These are phyloP conservation scores for Trachelus troglodyta DNA, from an alignment of 2,888 invertebrate genomes.

Conservation along the genomic window DNA sequence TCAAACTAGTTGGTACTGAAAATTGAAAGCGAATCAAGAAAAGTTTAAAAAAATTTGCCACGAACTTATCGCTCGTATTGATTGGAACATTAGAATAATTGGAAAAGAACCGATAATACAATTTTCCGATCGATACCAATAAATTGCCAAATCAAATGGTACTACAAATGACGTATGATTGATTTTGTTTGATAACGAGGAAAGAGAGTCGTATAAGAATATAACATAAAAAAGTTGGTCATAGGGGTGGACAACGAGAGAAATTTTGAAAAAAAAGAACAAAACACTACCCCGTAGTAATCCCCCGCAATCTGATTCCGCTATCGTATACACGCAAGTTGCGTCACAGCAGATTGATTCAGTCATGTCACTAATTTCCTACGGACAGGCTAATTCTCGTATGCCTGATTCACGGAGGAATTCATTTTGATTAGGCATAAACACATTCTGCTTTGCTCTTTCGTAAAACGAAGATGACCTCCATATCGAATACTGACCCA, in stretches of 20 bases:
- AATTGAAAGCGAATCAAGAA: neutral
- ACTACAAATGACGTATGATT: constrained; percentile 1
- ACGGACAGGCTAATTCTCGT: neutral
- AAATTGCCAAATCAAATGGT: neutral
- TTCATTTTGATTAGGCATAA: neutral
- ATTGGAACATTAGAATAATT: neutral
- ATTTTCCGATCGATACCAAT: neutral
- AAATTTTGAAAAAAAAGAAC: neutral
- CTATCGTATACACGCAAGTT: neutral
- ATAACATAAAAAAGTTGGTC: neutral
- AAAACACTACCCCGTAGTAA: neutral
- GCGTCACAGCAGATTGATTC: neutral
- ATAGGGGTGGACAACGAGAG: neutral
- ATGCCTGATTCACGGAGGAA: neutral
- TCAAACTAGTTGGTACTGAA: neutral
- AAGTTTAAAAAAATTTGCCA: neutral
- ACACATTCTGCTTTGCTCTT: neutral
- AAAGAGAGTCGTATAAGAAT: neutral
- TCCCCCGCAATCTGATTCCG: neutral
- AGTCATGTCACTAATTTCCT: neutral
- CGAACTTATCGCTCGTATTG: neutral
- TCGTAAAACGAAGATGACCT: constrained; percentile 24
- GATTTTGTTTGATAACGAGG: neutral
- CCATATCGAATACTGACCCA: constrained; percentile 21
- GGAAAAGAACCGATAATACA: neutral